Base-by-base conservation (phyloP, 2,888 invertebrate genomes). In the Listrodromus nycthemerus region DNA sequence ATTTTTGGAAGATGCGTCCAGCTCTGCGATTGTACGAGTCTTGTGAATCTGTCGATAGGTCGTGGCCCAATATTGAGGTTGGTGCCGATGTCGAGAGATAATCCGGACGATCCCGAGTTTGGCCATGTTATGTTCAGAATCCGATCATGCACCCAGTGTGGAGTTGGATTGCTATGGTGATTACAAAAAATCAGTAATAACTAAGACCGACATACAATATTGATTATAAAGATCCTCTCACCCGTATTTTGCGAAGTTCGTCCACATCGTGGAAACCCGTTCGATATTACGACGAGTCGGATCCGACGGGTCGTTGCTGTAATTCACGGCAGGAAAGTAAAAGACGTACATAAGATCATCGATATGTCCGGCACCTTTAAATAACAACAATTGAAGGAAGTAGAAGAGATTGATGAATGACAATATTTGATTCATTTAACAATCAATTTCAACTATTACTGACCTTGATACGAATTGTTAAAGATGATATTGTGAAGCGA, bases 231-330 rank as follows among this genome's bases (percentile, higher is more conserved):
- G 19, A 10, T 13, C 2, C 13, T 37, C 27, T 55, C 30, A 83
- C 82, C 74, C 74, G 21, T 80, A 80, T 80, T 74, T 80, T 0
- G 69, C 80, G 16, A 80, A 80, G 19, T 80, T 80, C 8, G 80
- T 80, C 74, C 45, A 80, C 67, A 67, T 73, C 1, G 80, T 74
- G 41, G 30, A 19, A 4, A 66, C 21, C 16, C 80, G 27, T 52
- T 80, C 8, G 21, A 80, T 55, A 0, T 27, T 73, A 27, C 21
- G 80, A 5, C 19, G 19, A 1, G 16, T 41, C 27, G 66, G 80
- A 33, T 73, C 66, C 0, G 19, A 7, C 2, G 71, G 79, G 58
- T 80, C 33, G 45, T 19, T 41, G n/a, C 66, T 73, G 73, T 73
- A 66, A 3, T 71, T 50, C 0, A 27, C 13, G 6, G 27, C 2